Base-by-base conservation (phyloP, 2,113 vertebrate species). In the Mirza zaza region DNA sequence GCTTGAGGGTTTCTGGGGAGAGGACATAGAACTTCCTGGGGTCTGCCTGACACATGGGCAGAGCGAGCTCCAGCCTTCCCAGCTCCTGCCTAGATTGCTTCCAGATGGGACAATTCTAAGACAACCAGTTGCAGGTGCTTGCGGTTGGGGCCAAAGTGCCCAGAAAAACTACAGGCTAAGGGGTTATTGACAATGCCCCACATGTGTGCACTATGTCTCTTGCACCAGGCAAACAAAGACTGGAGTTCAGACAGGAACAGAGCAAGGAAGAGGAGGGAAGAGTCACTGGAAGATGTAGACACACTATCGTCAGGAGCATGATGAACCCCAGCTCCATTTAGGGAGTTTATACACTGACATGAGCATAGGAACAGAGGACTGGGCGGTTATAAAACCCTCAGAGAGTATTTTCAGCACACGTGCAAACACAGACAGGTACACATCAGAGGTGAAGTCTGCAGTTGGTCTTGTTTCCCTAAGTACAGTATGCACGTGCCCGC, bases 311-410 rank as follows among this genome's bases (percentile, higher is more conserved):
- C 13, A 70, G 32, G 27, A 87, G n/a, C 9, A 12, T 12, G n/a
- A 25, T 23, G 20, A 65, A 21, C 4, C 52, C 32, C 50, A 59
- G 57, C 34, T 68, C 42, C 20, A 5, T 32, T 27, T 39, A 18
- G 21, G 27, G 48, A 61, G 12, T 5, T 17, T 50, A 34, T 32
- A 45, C 10, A 11, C 86, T 23, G 57, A 32, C 42, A 36, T 9
- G n/a, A 55, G 14, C n/a, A 25, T 4, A 67, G 57, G 14, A 59
- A 52, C 5, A 29, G 20, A 89, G 48, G 10, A 2, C 0, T 17
- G 17, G 39, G 59, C 1, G 1, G 45, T n/a, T 34, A 3, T 4
- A 5, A n/a, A 32, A 8, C n/a, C n/a, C 27, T 73, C n/a, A 8
- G 63, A 73, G 52, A 36, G 4, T 23, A 7, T 42, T 55, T 34